A percentile compares a stretch with the other conserved stretches of the same genome.
Evolutionary conservation across 2,888 invertebrate genomes (phyloP).

Genomic region (Andrena chrysosceles): DNA sequence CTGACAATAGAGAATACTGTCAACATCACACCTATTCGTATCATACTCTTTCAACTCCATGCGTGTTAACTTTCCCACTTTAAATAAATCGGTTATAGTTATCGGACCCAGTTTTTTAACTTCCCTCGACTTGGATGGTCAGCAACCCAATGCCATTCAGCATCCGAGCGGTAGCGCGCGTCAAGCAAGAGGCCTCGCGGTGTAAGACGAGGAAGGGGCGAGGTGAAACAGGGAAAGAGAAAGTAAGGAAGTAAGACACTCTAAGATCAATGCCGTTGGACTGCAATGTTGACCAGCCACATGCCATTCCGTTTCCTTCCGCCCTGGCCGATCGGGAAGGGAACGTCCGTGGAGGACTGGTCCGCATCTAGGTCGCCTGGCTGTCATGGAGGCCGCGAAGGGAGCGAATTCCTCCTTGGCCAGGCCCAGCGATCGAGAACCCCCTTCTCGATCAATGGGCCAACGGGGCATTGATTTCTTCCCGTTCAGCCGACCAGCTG

Average conservation of each 20-base stretch:
- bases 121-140: too few species aligned
- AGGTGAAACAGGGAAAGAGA: slow-evolving; percentile 6
- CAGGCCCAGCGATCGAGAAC: slow-evolving; percentile 40
- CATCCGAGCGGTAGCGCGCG: not conserved
- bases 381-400: slow-evolving; percentile 53
- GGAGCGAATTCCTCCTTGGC: slow-evolving; percentile 8
- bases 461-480: slow-evolving; percentile 40
- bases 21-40: too few species aligned
- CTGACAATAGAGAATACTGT: too few species aligned
- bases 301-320: slow-evolving; percentile 64
- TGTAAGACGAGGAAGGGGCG: not conserved
- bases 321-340: slow-evolving; percentile 31
- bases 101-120: too few species aligned
- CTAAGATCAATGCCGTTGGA: slow-evolving; percentile 74
- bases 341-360: slow-evolving; percentile 44
- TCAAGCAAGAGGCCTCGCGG: not conserved
- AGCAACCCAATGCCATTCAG: slow-evolving; percentile 17
- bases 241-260: slow-evolving; percentile 38
- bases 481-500: slow-evolving; percentile 16
- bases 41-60: too few species aligned
- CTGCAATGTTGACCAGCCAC: slow-evolving; percentile 71
- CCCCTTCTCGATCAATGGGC: slow-evolving; percentile 38
- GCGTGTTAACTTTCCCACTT: too few species aligned
- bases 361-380: slow-evolving; percentile 51
- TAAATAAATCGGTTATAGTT: too few species aligned